A percentile compares a stretch with the other conserved stretches of the same genome.
Evolutionary conservation across 2,888 invertebrate genomes (phyloP).

Genomic region (Cryptosula pallasiana): DNA sequence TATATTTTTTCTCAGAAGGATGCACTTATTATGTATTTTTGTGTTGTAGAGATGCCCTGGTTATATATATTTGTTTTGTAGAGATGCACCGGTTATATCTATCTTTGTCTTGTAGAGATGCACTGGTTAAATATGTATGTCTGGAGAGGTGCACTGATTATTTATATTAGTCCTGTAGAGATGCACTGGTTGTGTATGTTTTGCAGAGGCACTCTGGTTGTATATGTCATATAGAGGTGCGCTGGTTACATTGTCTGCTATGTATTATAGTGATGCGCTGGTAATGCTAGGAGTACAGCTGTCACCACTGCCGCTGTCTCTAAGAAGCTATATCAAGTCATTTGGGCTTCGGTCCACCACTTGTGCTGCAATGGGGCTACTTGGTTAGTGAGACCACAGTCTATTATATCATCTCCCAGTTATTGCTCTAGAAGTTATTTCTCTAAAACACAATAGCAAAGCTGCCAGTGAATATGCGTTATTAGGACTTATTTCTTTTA

Average conservation of each 20-base stretch:
- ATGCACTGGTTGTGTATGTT: neutral
- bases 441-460: too few relatives aligned
- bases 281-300: neutral
- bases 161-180: neutral
- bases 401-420: too few relatives aligned
- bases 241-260: neutral
- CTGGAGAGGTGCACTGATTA: neutral
- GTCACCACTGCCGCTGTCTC: neutral
- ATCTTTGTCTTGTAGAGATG: neutral
- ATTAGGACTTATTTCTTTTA: too few relatives aligned
- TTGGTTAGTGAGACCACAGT: neutral
- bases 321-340: neutral
- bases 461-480: too few relatives aligned
- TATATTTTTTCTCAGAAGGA: too few relatives aligned
- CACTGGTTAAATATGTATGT: neutral
- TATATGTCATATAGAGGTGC: neutral
- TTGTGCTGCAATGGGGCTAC: neutral
- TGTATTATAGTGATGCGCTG: constrained; percentile 1
- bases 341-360: neutral
- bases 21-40: too few relatives aligned
- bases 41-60: neutral
- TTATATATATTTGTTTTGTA: neutral
- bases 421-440: too few relatives aligned
- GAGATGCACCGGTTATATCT: neutral
- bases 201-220: neutral